Evolutionary conservation across 64 coral and sea anemone genomes (phyloP).

Genomic region (Pachyseris speciosa): DNA sequence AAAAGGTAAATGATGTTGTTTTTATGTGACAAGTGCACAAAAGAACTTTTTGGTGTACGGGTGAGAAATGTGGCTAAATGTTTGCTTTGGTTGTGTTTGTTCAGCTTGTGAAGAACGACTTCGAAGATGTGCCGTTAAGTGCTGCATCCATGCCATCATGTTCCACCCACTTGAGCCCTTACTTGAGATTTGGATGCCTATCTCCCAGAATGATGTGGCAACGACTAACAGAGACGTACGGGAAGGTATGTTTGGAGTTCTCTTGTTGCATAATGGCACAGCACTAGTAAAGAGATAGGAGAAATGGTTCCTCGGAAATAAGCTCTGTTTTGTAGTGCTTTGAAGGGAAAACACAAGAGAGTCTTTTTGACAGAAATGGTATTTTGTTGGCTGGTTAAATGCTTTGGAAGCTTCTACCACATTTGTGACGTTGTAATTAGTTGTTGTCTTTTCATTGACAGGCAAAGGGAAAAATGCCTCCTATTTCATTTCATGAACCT

Average conservation of each 20-base stretch:
- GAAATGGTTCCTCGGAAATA: too few relatives aligned
- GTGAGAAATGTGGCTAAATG: neutral
- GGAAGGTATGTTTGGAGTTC: slow-evolving; percentile 10
- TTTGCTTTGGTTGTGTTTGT: neutral
- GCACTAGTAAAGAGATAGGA: too few relatives aligned
- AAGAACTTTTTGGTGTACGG: too few relatives aligned
- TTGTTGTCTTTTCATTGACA: too few relatives aligned
- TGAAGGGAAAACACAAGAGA: too few relatives aligned
- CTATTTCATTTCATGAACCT: neutral
- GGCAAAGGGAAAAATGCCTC: neutral
- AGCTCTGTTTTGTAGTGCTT: too few relatives aligned
- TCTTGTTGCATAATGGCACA: too few relatives aligned
- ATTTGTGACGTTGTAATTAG: too few relatives aligned
- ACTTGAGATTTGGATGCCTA: slow-evolving; percentile 53
- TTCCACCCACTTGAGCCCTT: slow-evolving; percentile 45
- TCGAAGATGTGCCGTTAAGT: slow-evolving; percentile 1
- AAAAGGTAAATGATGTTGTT: neutral
- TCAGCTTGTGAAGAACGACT: slow-evolving; percentile 15
- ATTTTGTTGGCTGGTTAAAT: too few relatives aligned
- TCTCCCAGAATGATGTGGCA: slow-evolving; percentile 53
- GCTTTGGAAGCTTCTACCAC: too few relatives aligned
- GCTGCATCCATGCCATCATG: slow-evolving; percentile 7
- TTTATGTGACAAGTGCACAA: neutral
- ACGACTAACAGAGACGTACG: neutral
- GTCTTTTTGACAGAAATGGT: too few relatives aligned